These are phyloP conservation scores for Alexandromys fortis DNA, from an alignment of 2,113 vertebrate species.

Conservation along the genomic window DNA sequence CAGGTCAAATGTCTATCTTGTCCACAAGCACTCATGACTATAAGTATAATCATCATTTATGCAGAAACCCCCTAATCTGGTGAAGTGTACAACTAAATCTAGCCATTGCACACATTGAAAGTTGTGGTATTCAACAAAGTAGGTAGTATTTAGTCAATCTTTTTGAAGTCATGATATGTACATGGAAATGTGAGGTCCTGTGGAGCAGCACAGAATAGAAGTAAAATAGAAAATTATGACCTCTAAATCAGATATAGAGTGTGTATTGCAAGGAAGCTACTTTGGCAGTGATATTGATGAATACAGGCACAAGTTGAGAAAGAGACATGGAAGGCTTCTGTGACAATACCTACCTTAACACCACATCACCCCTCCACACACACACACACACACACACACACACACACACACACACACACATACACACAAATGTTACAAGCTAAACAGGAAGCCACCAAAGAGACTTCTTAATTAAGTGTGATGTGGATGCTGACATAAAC, in stretches of 20 bases:
- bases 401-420: too few relatives aligned
- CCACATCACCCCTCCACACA: too few relatives aligned
- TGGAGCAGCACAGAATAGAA: neutral
- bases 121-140: neutral
- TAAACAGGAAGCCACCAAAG: too few relatives aligned
- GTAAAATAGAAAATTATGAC: neutral
- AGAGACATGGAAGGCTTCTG: too few relatives aligned
- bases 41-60: neutral
- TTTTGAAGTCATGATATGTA: neutral
- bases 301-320: too few relatives aligned
- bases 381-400: too few relatives aligned
- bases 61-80: neutral
- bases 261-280: too few relatives aligned
- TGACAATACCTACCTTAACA: too few relatives aligned
- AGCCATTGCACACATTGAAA: neutral
- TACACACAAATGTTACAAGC: too few relatives aligned
- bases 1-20: neutral
- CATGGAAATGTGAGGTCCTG: neutral
- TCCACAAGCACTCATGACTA: neutral
- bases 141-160: neutral
- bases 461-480: neutral
- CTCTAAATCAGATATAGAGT: neutral
- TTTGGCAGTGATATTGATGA: too few relatives aligned
- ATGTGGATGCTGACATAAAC: neutral
- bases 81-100: neutral